phyloP scores from a whole-genome alignment of 2,113 vertebrate genomes.

The Sakesphorus luctuosus region DNA sequence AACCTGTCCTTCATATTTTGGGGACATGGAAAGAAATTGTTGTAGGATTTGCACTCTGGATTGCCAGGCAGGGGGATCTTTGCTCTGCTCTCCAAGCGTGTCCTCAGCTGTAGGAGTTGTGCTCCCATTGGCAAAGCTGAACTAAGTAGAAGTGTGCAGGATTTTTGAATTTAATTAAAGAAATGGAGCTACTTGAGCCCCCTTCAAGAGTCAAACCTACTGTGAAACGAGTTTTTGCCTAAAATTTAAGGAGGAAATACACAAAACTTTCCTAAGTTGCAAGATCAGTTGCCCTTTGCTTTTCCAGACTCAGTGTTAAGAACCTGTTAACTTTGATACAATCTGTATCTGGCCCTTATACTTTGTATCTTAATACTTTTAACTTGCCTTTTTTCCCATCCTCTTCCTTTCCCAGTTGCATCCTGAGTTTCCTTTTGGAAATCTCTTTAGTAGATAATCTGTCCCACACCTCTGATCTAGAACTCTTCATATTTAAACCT shows the following conservation, averaged over 20 bases:
- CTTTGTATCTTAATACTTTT: background rate
- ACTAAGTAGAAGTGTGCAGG: background rate
- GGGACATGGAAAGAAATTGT: background rate
- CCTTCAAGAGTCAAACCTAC: background rate
- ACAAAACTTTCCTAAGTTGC: rapidly evolving
- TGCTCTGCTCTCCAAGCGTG: background rate
- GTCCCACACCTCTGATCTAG: background rate
- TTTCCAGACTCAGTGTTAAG: background rate
- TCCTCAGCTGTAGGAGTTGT: background rate
- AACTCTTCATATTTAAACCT: background rate
- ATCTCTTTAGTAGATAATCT: background rate
- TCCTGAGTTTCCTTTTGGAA: background rate
- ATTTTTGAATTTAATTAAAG: background rate
- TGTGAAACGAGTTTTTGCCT: background rate
- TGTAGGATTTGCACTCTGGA: background rate
- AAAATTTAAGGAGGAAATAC: background rate
- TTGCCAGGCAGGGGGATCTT: background rate
- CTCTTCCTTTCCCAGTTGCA: background rate
- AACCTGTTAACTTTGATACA: background rate
- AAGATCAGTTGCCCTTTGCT: background rate
- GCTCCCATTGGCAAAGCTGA: background rate
- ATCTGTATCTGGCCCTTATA: background rate
- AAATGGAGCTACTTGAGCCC: background rate
- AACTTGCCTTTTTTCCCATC: background rate
- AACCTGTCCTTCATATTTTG: background rate